Evolutionary conservation across 2,113 vertebrate genomes (phyloP), one percentile per base, ranked within the genome.

Genomic region (Leptodactylus fuscus): DNA sequence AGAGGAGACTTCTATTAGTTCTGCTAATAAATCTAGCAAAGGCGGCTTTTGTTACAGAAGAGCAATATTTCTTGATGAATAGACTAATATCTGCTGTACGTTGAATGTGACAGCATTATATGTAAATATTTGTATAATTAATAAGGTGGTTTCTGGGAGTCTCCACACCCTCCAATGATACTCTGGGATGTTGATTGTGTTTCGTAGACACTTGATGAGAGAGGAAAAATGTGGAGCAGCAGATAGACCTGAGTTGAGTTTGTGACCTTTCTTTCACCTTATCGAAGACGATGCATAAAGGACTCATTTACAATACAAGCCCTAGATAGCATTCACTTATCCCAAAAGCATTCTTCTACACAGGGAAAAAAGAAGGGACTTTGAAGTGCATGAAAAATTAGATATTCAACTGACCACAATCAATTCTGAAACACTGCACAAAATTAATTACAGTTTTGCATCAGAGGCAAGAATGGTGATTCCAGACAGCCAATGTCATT

Each of bases 361-460:
- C 22, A 15, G 27, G 46, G 77, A 83, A 78, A 88, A 87, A 90
- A 55, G 20, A 85, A 76, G 90, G 82, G 90, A 88, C 92, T 95
- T 93, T 93, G 94, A 94, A 96, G 93, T 90, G 91, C 92, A 94
- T 96, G 94, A 97, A 94, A 96, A 96, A 97, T 96, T 95, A 95
- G 92, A 94, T 94, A 94, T 93, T 94, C 93, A 94, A 96, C 95
- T 96, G 95, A 95, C 95, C 96, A 94, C 94, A 91, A 97, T 96
- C 96, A 96, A 97, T 97, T 97, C 95, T 95, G 94, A 97, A 96
- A 97, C 95, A 95, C 94, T 96, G 96, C 95, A 96, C 95, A 96
- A 96, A 96, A 96, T 97, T 96, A 98, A 97, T 97, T 97, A 96
- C 94, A 94, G 93, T 96, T 97, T 95, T 95, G 95, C 96, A 96